These are phyloP conservation scores for Drosophila eohydei DNA, from an alignment of 2,888 invertebrate species.

Conservation along the genomic window DNA sequence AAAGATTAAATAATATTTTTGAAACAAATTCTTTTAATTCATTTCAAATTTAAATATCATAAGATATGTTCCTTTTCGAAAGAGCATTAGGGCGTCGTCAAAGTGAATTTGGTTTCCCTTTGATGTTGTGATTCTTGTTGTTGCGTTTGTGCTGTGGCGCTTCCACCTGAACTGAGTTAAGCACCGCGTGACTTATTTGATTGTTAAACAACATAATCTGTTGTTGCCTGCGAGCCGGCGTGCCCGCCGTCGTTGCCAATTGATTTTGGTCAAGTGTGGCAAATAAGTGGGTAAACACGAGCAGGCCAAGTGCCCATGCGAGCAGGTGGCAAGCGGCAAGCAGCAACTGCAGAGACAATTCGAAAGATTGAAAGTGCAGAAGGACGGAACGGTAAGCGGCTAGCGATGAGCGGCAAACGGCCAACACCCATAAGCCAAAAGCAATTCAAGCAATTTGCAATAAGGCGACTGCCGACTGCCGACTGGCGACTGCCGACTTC, in stretches of 20 bases:
- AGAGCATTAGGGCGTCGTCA: slow-evolving; percentile 36
- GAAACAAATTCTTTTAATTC: no score
- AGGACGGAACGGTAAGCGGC: slow-evolving; percentile 1
- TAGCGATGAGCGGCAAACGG: neutral
- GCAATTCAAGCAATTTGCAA: slow-evolving; percentile 78
- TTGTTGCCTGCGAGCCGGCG: slow-evolving; percentile 51
- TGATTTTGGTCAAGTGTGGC: slow-evolving; percentile 73
- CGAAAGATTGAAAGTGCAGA: slow-evolving; percentile 20
- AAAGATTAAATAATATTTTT: neutral
- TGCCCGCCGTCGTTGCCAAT: slow-evolving; percentile 56
- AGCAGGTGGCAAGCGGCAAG: slow-evolving; percentile 21
- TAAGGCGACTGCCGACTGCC: slow-evolving; percentile 61
- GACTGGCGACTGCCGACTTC: slow-evolving; percentile 51
- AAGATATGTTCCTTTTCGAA: neutral
- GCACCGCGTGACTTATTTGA: slow-evolving; percentile 83
- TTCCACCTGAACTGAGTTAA: slow-evolving; percentile 69
- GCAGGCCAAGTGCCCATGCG: slow-evolving; percentile 38
- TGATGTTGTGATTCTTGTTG: slow-evolving; percentile 47
- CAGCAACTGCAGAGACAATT: slow-evolving; percentile 21
- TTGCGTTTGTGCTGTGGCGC: slow-evolving; percentile 47
- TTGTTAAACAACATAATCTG: slow-evolving; percentile 81
- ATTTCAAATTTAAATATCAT: neutral
- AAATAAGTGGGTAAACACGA: slow-evolving; percentile 58
- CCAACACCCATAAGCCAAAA: slow-evolving; percentile 56
- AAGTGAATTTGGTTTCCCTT: slow-evolving; percentile 17